Percentiles rank a stretch among this genome's conserved stretches.
These are phyloP conservation scores for Nymphicus hollandicus DNA, from an alignment of 2,113 vertebrate genomes.

Conservation along the genomic window DNA sequence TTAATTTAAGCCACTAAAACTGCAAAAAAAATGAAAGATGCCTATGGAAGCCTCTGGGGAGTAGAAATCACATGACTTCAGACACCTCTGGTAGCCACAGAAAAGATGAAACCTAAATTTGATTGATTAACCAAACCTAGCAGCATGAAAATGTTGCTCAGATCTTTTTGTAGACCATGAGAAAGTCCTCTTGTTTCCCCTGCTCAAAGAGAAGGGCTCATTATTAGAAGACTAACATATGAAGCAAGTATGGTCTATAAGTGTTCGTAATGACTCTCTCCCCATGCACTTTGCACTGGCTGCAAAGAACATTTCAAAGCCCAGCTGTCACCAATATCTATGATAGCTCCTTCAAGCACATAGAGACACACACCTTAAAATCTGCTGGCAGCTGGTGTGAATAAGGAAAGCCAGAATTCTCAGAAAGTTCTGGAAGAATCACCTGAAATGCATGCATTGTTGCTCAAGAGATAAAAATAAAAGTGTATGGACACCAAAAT, in stretches of 20 bases:
- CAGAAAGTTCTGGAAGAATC: not conserved
- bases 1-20: not conserved
- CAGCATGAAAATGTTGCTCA: not conserved
- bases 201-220: not conserved
- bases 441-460: not conserved
- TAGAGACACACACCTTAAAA: not conserved
- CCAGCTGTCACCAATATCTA: not conserved
- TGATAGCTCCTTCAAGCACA: slow-evolving; percentile 8
- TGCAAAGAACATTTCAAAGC: slow-evolving; percentile 30
- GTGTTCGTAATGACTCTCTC: not conserved
- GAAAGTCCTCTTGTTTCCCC: not conserved
- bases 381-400: not conserved
- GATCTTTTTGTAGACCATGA: not conserved
- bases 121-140: not conserved
- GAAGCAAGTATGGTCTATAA: not conserved
- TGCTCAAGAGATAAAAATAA: not conserved
- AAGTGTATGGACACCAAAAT: not conserved
- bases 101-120: not conserved
- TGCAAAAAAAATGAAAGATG: not conserved
- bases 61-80: not conserved
- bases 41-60: not conserved
- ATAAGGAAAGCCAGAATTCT: not conserved
- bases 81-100: not conserved
- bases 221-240: not conserved
- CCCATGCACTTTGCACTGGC: not conserved